phyloP scores from a whole-genome alignment of 1,140 invertebrate species.

The Drosophila nasuta region DNA sequence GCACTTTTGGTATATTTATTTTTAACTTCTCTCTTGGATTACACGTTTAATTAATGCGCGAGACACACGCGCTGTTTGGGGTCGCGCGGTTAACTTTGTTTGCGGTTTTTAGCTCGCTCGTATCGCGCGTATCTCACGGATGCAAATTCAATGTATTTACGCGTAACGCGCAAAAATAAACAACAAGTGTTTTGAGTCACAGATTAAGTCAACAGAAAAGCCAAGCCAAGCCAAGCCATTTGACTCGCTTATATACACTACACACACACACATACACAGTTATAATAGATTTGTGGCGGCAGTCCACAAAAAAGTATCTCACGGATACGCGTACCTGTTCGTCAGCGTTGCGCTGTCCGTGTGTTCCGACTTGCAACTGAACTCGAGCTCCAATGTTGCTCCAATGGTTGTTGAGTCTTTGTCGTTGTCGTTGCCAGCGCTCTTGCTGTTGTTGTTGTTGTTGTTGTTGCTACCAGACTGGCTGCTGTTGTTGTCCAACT shows the following conservation, averaged over 20 bases:
- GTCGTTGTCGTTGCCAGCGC: constrained; percentile 37
- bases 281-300: constrained; percentile 24
- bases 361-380: constrained; percentile 82
- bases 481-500: constrained; percentile 25
- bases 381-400: constrained; percentile 53
- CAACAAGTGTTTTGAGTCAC: constrained; percentile 46
- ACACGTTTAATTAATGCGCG: constrained; percentile 4
- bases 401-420: constrained; percentile 51
- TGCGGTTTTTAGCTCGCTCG: neutral
- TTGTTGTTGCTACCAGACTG: constrained; percentile 18
- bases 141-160: constrained; percentile 19
- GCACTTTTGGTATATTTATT: neutral
- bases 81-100: constrained; percentile 2
- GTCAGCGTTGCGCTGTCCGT: constrained; percentile 72
- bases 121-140: constrained; percentile 26
- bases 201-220: neutral
- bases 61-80: constrained; percentile 1
- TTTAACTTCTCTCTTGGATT: neutral
- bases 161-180: constrained; percentile 22
- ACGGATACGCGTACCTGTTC: constrained; percentile 76
- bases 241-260: constrained; percentile 14
- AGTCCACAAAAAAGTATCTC: constrained; percentile 21
- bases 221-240: constrained; percentile 4
- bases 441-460: constrained; percentile 32
- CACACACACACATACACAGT: too few relatives aligned